Evolutionary conservation across 35 echinoderm and acorn worm genomes (phyloP), one percentile per base, ranked within the genome.

Genomic region (Chiridota heheva): DNA sequence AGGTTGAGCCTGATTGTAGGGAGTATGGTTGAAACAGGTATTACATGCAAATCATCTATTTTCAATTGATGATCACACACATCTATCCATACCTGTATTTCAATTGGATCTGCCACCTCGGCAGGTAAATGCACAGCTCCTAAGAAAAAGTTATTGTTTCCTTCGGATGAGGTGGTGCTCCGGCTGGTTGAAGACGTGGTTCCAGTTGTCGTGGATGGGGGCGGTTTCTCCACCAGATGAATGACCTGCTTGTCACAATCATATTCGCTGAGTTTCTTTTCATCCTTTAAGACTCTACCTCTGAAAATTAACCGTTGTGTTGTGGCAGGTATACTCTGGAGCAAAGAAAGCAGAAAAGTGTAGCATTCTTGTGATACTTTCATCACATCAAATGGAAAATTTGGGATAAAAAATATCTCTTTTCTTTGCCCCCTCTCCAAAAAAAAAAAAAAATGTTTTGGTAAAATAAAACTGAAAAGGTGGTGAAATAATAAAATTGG

Each of bases 151-250:
- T 78, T 86, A 7, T 73, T 69, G 40, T 68, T 40, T 30, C 76
- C 81, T 46, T 84, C 81, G 20, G 51, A 47, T 13, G 44, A 78
- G 15, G 81, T 42, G 16, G 69, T 59, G 16, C 32, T 68, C 24
- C 63, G 32, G 36, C 65, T 55, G 15, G 58, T 77, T 16, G 47
- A 37, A 1, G 29, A 78, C 6, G 64, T 78, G 25, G 87, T 62
- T 25, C 82, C 42, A 30, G 82, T 35, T 1, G 56, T 43, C 1
- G 84, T 76, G 5, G 77, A 67, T 34, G 93, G 93, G 5, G 93
- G 93, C 25, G 93, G 89, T 33, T 77, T 91, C 72, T 97, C 88
- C 49, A 97, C 93, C 41, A 97, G 85, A 48, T 97, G 93, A 29
- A 97, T 91, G 15, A 80, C 77, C 43, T 91, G 79, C 44, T 89